phyloP scores from a whole-genome alignment of 2,888 invertebrate species.

The Amphipyra tragopoginis region DNA sequence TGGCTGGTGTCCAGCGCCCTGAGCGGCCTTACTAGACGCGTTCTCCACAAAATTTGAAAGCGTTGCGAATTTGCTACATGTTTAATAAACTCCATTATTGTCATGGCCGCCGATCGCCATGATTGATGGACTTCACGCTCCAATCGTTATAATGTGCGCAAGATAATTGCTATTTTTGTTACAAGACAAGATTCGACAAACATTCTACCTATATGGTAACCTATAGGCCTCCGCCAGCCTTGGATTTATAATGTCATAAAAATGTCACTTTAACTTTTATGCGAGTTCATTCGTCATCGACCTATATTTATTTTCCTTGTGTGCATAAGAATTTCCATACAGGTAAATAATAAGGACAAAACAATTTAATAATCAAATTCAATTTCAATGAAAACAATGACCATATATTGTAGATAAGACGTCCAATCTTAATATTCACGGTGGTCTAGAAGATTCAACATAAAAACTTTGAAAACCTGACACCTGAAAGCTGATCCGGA shows the following conservation, averaged over 20 bases:
- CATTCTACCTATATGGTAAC: conserved; percentile 20
- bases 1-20: conserved; percentile 70
- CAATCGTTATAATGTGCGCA: conserved; percentile 36
- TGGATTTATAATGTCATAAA: conserved; percentile 29
- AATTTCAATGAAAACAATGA: not conserved
- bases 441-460: conserved; percentile 13
- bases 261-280: conserved; percentile 38
- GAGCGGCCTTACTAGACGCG: conserved; percentile 59
- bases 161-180: conserved; percentile 54
- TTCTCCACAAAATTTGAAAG: conserved; percentile 69
- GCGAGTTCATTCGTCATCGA: conserved; percentile 33
- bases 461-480: conserved; percentile 14
- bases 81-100: conserved; percentile 63
- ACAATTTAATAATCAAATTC: conserved; percentile 16
- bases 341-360: conserved; percentile 15
- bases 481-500: conserved; percentile 18
- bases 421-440: not conserved
- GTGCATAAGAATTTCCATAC: conserved; percentile 21
- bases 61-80: conserved; percentile 70
- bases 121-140: conserved; percentile 57
- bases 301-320: conserved; percentile 41
- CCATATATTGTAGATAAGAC: not conserved
- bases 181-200: conserved; percentile 27
- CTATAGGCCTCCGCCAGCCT: conserved; percentile 30
- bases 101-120: conserved; percentile 52